Conservation (phyloP, 1,140 invertebrate species). For the Hylaeus volcanicus region DNA sequence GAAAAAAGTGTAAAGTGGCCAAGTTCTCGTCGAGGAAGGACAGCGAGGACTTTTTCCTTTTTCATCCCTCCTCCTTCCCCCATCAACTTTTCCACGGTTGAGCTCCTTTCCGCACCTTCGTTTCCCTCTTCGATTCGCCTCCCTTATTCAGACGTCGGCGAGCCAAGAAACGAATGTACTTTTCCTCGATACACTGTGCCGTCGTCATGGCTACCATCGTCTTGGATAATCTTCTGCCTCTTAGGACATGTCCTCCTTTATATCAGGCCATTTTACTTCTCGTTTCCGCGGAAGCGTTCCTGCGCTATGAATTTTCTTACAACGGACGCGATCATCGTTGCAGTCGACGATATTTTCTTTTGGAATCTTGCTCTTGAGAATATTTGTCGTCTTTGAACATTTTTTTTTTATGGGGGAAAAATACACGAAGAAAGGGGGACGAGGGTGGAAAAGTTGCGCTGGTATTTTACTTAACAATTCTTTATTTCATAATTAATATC, state of each 20-base stretch:
- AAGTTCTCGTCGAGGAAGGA: neutral
- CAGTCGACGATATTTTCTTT: neutral
- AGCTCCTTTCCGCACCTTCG: slow-evolving; percentile 23
- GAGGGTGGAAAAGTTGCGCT: too few relatives aligned
- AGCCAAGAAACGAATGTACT: slow-evolving; percentile 55
- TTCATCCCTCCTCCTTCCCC: neutral
- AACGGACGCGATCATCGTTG: neutral
- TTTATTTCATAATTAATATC: too few relatives aligned
- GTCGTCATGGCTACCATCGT: slow-evolving; percentile 65
- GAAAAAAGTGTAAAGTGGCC: slow-evolving; percentile 27
- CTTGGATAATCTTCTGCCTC: slow-evolving; percentile 62
- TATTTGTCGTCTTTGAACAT: neutral
- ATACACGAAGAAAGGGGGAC: too few relatives aligned
- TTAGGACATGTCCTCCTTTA: slow-evolving; percentile 48
- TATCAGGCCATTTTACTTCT: slow-evolving; percentile 55
- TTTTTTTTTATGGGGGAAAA: too few relatives aligned
- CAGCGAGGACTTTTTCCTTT: neutral
- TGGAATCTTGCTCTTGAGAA: neutral
- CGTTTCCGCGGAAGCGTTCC: neutral
- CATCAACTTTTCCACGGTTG: slow-evolving; percentile 2
- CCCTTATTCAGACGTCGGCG: slow-evolving; percentile 34
- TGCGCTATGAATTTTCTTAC: neutral
- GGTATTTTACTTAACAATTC: too few relatives aligned
- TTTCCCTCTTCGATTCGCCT: slow-evolving; percentile 21
- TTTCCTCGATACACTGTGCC: slow-evolving; percentile 64